Percentiles rank a stretch among this genome's conserved stretches.
phyloP scores from a whole-genome alignment of 2,797 vertebrate genomes.

The Rousettus madagascariensis region DNA sequence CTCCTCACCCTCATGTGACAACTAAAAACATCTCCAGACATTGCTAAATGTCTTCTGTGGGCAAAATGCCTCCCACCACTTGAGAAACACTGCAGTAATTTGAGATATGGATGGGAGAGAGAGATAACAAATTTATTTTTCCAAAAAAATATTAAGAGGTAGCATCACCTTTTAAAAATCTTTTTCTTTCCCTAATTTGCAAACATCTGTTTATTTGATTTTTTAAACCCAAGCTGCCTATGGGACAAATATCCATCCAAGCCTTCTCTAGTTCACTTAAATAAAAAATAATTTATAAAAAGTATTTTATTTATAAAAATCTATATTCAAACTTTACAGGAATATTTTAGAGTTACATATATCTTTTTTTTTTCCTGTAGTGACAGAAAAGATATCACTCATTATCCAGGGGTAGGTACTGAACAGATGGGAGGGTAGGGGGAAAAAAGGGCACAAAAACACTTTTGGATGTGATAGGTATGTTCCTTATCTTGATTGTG shows the following conservation, averaged over 20 bases:
- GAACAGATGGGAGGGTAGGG: background rate
- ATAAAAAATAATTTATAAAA: slow-evolving; percentile 11
- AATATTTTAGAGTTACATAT: background rate
- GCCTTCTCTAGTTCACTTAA: background rate
- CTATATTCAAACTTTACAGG: background rate
- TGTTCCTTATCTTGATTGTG: background rate
- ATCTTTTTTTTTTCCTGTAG: background rate
- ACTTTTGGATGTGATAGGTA: background rate
- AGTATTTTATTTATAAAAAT: slow-evolving; percentile 24
- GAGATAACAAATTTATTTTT: background rate
- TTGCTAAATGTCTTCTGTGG: background rate
- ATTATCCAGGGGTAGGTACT: too few species aligned
- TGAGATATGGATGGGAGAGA: background rate
- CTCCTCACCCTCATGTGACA: background rate
- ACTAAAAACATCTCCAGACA: background rate
- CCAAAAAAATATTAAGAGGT: background rate
- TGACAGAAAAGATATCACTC: background rate
- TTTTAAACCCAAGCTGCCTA: slow-evolving; percentile 10
- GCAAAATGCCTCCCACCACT: background rate
- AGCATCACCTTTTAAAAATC: background rate
- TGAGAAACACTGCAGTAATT: background rate
- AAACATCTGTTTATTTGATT: background rate
- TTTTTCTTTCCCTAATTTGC: slow-evolving; percentile 18
- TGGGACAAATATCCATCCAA: background rate
- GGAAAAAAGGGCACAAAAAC: background rate